Base-by-base conservation (phyloP, 2,888 invertebrate genomes). In the Tipula lateralis region DNA sequence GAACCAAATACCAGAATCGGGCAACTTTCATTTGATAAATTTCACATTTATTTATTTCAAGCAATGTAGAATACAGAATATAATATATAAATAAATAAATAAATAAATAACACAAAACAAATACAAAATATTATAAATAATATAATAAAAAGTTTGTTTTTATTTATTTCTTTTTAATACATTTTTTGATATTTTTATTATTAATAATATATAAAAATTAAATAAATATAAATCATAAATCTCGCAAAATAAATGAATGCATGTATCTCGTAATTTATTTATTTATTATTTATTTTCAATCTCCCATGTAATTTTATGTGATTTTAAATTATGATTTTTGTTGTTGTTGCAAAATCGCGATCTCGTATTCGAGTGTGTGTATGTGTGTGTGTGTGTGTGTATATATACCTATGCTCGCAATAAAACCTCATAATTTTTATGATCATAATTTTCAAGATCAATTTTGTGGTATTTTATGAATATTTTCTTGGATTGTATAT, bases 101-200 rank as follows among this genome's bases (percentile, higher is more conserved):
- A 32, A 32, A 39, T 39, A 39, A 39, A 39, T 39, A 39, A 39
- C 39, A 39, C 39, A n/a, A 39, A 39, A 12, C 16, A 19, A 19
- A 16, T 19, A 50, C 50, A 50, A 50, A 50, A 50, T 50, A 16
- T 19, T 50, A 50, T 50, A 50, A 50, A 50, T 50, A 44, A 44
- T 50, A 66, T 9, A 19, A 66, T 16, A 66, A 66, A 66, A 66
- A 66, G 19, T 66, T 24, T 66, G 66, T 66, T 66, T n/a, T n/a
- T 66, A 24, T 66, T 66, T 66, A 50, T 50, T 50, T 50, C 44
- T 4, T 50, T 50, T 50, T 50, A 50, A 50, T 16, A 50, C 5
- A 66, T 66, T 66, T 66, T 66, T 66, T 66, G 66, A 66, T 66
- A 66, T 66, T 66, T 66, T 66, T 66, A 66, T 66, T 66, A 66